These are phyloP conservation scores for Notamacropus eugenii DNA, from an alignment of 2,797 vertebrate species.

Conservation along the genomic window DNA sequence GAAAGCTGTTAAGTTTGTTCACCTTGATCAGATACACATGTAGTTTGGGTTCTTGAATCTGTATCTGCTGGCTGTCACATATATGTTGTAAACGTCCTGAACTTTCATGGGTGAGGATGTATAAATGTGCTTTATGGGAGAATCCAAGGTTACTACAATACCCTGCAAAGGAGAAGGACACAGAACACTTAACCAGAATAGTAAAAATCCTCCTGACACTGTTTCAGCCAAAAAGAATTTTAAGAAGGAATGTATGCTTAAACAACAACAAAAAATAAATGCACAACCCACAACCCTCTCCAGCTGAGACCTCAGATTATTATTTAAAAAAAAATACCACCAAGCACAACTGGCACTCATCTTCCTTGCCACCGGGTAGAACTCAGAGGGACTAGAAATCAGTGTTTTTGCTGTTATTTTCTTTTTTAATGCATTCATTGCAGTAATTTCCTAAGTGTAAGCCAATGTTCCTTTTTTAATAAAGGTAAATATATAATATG, in stretches of 20 bases:
- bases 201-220: constrained; percentile 61
- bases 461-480: constrained; percentile 69
- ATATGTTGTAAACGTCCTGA: background rate
- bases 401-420: background rate
- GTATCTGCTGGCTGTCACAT: background rate
- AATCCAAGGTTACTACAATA: constrained; percentile 59
- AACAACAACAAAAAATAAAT: constrained; percentile 63
- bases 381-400: constrained; percentile 46
- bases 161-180: constrained; percentile 38
- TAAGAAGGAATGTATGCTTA: constrained; percentile 66
- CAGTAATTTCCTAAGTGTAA: constrained; percentile 63
- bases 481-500: constrained; percentile 33
- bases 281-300: background rate
- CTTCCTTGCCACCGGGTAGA: constrained; percentile 47
- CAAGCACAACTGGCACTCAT: constrained; percentile 64
- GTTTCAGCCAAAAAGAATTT: constrained; percentile 62
- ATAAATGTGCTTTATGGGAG: constrained; percentile 41
- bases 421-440: constrained; percentile 50
- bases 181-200: constrained; percentile 39
- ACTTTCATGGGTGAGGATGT: constrained; percentile 18
- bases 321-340: constrained; percentile 71
- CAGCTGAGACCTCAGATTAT: constrained; percentile 12
- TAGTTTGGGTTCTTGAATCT: constrained; percentile 28
- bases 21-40: background rate
- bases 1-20: constrained; percentile 11